A percentile compares a stretch with the other conserved stretches of the same genome.
phyloP scores from a whole-genome alignment of 2,797 vertebrate species.

The Peromyscus aztecus region DNA sequence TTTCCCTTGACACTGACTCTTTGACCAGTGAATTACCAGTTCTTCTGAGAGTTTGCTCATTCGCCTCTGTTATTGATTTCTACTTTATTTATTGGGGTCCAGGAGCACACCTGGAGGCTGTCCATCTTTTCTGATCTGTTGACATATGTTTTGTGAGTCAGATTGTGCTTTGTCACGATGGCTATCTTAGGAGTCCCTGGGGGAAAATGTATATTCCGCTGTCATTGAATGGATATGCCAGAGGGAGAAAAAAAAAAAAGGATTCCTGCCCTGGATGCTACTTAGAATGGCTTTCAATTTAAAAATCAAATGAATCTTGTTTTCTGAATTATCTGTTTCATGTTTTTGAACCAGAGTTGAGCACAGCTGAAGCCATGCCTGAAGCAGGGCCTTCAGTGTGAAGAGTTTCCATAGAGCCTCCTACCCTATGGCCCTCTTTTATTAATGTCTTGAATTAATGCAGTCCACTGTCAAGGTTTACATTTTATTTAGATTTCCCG shows the following conservation, averaged over 20 bases:
- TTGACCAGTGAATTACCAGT: not conserved
- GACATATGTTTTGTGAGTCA: not conserved
- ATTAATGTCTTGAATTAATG: not conserved
- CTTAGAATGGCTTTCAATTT: not conserved
- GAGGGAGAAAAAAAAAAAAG: too few species aligned
- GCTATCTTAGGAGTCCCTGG: not conserved
- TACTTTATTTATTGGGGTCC: constrained; percentile 24
- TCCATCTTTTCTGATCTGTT: not conserved
- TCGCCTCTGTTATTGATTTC: not conserved
- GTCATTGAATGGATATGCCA: not conserved
- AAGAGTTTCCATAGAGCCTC: not conserved
- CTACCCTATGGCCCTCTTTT: too few species aligned
- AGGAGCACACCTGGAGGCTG: constrained; percentile 28
- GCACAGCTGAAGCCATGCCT: not conserved
- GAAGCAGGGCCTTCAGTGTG: not conserved
- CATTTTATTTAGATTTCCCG: not conserved
- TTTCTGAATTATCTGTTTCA: not conserved
- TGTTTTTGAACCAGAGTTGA: not conserved
- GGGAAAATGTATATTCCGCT: not conserved
- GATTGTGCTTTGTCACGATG: not conserved
- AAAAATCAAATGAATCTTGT: not conserved
- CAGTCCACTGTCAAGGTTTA: not conserved
- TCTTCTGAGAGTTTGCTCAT: not conserved
- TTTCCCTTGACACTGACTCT: not conserved
- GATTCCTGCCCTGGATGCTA: not conserved